phyloP scores from a whole-genome alignment of 2,888 invertebrate genomes.

The Pyralis farinalis region DNA sequence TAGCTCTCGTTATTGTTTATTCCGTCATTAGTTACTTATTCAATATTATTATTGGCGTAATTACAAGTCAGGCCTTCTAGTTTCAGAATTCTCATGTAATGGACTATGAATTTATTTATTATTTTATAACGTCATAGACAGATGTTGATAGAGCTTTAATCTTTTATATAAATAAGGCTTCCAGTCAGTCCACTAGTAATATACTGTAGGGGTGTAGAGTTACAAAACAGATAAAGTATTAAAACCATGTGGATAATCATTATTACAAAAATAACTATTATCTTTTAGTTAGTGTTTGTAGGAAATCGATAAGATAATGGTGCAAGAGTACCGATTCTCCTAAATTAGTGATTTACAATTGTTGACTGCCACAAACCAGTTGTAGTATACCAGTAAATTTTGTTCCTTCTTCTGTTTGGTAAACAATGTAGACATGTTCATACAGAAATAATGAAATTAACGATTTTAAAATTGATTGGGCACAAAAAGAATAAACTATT shows the following conservation, averaged over 20 bases:
- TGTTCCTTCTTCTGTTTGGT: no score
- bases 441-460: no score
- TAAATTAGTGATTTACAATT: constrained; percentile 7
- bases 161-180: constrained; percentile 48
- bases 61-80: constrained; percentile 46
- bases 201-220: constrained; percentile 30
- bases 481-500: no score
- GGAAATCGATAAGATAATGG: constrained; percentile 43
- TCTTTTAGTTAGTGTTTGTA: constrained; percentile 31
- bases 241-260: constrained; percentile 9
- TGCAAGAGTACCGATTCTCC: constrained; percentile 15
- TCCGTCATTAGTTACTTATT: constrained; percentile 43
- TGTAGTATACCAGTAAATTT: no score
- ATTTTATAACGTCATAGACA: constrained; percentile 29
- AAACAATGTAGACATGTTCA: no score
- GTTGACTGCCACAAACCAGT: constrained; percentile 52
- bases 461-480: no score
- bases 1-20: constrained; percentile 58
- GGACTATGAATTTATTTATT: constrained; percentile 34
- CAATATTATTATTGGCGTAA: constrained; percentile 55
- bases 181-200: constrained; percentile 37
- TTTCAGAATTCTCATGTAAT: constrained; percentile 37
- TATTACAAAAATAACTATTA: constrained; percentile 27
- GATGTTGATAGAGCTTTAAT: constrained; percentile 45
- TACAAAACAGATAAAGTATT: constrained; percentile 10